A percentile compares a stretch with the other conserved stretches of the same genome.
These are phyloP conservation scores for Pinna nobilis DNA, from an alignment of 1,140 invertebrate genomes.

Conservation along the genomic window DNA sequence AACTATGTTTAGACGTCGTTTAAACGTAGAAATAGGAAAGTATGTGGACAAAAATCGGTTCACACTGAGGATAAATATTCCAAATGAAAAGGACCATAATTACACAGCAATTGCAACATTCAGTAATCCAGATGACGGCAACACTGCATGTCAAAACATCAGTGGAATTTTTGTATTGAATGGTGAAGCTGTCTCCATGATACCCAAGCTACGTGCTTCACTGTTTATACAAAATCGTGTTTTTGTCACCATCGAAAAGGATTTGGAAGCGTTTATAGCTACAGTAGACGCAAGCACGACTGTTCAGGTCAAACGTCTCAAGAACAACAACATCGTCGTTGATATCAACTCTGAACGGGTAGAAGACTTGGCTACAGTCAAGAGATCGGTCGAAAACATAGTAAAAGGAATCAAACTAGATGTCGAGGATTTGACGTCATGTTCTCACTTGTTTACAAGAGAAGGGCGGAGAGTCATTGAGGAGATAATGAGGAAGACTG, in stretches of 20 bases:
- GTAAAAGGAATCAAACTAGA: slow-evolving; percentile 52
- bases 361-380: slow-evolving; percentile 36
- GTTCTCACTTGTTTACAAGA: slow-evolving; percentile 42
- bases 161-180: slow-evolving; percentile 17
- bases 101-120: slow-evolving; percentile 48
- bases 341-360: slow-evolving; percentile 44
- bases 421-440: slow-evolving; percentile 5
- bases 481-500: slow-evolving; percentile 42
- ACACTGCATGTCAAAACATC: slow-evolving; percentile 36
- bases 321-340: slow-evolving; percentile 41
- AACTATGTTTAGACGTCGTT: background rate
- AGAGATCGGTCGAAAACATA: slow-evolving; percentile 39
- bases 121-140: slow-evolving; percentile 48
- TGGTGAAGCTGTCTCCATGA: slow-evolving; percentile 35
- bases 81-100: slow-evolving; percentile 14
- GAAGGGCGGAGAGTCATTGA: slow-evolving; percentile 45
- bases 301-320: slow-evolving; percentile 24
- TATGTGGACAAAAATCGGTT: slow-evolving; percentile 28
- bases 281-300: background rate
- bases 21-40: slow-evolving; percentile 17
- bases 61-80: slow-evolving; percentile 24
- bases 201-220: slow-evolving; percentile 41
- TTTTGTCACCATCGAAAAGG: slow-evolving; percentile 28
- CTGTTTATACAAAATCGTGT: slow-evolving; percentile 42
- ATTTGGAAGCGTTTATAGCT: slow-evolving; percentile 40